Evolutionary conservation across 2,888 invertebrate species (phyloP).

Genomic region (Mesorhabditis sp.): DNA sequence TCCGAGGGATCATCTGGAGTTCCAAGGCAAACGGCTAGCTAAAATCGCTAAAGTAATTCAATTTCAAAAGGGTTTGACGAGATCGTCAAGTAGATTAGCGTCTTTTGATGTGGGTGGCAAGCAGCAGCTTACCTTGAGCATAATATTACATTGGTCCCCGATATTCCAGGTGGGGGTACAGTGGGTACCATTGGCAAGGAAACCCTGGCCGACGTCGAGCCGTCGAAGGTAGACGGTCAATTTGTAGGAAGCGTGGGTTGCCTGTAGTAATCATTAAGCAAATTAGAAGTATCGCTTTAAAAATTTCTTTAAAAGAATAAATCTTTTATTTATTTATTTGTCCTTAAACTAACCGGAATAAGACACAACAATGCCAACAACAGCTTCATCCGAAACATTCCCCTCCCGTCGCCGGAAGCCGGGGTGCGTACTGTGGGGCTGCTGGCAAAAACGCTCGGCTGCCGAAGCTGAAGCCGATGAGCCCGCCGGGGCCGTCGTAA

Average conservation of each 20-base stretch:
- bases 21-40: background rate
- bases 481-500: too few species aligned
- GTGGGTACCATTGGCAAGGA: background rate
- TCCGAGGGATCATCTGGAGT: background rate
- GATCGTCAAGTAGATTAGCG: background rate
- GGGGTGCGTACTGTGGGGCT: too few species aligned
- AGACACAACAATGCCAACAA: too few species aligned
- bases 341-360: too few species aligned
- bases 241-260: background rate
- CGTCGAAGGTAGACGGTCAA: conserved; percentile 3
- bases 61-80: background rate
- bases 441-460: too few species aligned
- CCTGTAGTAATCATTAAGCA: too few species aligned
- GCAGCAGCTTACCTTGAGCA: background rate
- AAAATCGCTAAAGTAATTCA: background rate
- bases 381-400: too few species aligned
- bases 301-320: too few species aligned
- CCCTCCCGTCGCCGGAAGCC: too few species aligned
- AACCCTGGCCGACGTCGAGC: conserved; percentile 1
- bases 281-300: too few species aligned
- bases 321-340: too few species aligned
- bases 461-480: too few species aligned
- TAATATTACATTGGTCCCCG: background rate
- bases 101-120: background rate
- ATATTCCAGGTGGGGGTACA: background rate